phyloP scores from a whole-genome alignment of 2,797 vertebrate genomes.

The Leptodactylus fallax region DNA sequence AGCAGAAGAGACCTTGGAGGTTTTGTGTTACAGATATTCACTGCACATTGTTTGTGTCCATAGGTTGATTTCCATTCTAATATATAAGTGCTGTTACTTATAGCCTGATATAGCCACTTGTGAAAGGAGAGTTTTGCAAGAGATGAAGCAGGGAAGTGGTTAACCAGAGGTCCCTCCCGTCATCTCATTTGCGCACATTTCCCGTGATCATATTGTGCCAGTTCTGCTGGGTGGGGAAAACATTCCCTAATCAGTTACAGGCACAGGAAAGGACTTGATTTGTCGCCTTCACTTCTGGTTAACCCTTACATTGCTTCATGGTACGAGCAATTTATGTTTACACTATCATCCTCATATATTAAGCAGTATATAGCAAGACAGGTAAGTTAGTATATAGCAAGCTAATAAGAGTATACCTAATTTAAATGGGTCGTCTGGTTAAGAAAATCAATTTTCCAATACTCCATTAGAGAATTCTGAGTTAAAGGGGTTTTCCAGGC shows the following conservation, averaged over 20 bases:
- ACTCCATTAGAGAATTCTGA: too few species aligned
- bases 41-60: neutral
- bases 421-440: too few species aligned
- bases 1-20: neutral
- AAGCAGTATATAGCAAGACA: neutral
- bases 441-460: too few species aligned
- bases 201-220: slow-evolving; percentile 59
- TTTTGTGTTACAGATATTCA: neutral
- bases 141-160: slow-evolving; percentile 57
- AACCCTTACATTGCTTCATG: slow-evolving; percentile 17
- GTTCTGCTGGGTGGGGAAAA: slow-evolving; percentile 49
- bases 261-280: slow-evolving; percentile 62
- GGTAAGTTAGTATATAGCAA: neutral
- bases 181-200: slow-evolving; percentile 57
- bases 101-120: neutral
- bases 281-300: slow-evolving; percentile 50
- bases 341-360: too few species aligned
- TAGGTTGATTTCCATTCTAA: neutral
- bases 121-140: slow-evolving; percentile 32
- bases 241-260: slow-evolving; percentile 62
- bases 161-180: slow-evolving; percentile 57
- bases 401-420: neutral
- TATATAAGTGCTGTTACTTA: neutral
- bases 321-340: neutral
- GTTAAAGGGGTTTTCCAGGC: too few species aligned